Conservation (phyloP, 2,797 vertebrate genomes). For the Sebastes variabilis region DNA sequence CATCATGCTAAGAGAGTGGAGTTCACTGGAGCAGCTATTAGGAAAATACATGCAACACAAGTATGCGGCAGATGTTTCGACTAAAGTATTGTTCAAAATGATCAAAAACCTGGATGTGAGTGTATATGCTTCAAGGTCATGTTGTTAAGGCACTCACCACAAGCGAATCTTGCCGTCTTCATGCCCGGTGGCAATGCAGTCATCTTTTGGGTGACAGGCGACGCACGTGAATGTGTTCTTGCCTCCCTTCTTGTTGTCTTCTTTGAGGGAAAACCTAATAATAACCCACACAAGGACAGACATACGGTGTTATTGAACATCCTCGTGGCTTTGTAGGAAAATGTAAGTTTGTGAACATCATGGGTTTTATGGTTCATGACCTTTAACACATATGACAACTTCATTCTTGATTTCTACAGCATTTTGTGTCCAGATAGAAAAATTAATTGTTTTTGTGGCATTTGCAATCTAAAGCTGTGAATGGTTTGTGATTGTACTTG, state of each 20-base stretch:
- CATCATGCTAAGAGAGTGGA: neutral
- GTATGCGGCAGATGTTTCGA: neutral
- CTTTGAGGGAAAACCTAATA: constrained; percentile 85
- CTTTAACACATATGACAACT: neutral
- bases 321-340: neutral
- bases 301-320: rapidly evolving
- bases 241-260: constrained; percentile 79
- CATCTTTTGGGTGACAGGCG: constrained; percentile 90
- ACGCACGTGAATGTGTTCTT: constrained; percentile 89
- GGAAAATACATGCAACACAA: neutral
- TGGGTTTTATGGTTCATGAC: neutral
- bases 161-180: constrained; percentile 93
- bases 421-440: neutral
- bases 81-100: neutral
- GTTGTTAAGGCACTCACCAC: constrained; percentile 81
- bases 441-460: neutral
- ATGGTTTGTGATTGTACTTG: neutral
- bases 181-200: constrained; percentile 94
- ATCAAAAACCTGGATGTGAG: neutral
- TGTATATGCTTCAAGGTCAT: rapidly evolving
- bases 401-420: neutral
- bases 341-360: neutral
- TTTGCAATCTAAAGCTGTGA: neutral
- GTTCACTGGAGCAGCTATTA: neutral
- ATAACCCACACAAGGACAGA: neutral